Base-by-base conservation (phyloP, 2,888 invertebrate genomes). In the Pelosia muscerda region DNA sequence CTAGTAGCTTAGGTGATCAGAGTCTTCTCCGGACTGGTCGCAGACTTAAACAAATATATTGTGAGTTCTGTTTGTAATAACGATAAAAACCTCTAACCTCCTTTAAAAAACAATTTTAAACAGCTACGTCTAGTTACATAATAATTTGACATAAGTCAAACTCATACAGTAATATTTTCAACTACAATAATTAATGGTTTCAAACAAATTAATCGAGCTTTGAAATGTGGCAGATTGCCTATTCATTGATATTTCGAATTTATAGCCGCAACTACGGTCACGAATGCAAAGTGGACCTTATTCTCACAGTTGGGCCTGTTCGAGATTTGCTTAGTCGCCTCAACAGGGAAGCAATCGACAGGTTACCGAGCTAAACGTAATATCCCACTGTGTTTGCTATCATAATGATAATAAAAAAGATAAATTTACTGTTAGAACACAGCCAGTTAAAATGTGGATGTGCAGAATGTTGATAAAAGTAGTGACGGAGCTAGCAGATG, bases 141-240 rank as follows among this genome's bases (percentile, higher is more conserved):
- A 49, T 66, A 76, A 72, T 78, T 81, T 81, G 82, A 74, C 59
- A 34, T 15, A 66, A 63, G 78, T 76, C 82, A 82, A 76, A 74
- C 74, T 80, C 71, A 76, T 61, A 71, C 65, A 56, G 58, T 22
- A 11, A 55, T 55, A 22, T 55, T 55, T n/a, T 22, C 54, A 55
- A 57, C 64, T 53, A 69, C 53, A 72, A 49, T 66, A 63, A 74
- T 82, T 73, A 54, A 81, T 79, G 78, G 62, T 72, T n/a, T 72
- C 59, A 68, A 73, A 76, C 54, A 71, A 79, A 76, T 72, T 75
- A 70, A 75, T 34, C 58, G 66, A 63, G 25, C 59, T 63, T 69
- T 86, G 91, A 90, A 85, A 95, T 95, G 94, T 95, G 94, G 94
- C 92, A 93, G 83, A 91, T 94, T 79, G 92, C 93, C 82, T 95